Base-by-base conservation (phyloP, 2,113 vertebrate species). In the Bostrychus sinensis region DNA sequence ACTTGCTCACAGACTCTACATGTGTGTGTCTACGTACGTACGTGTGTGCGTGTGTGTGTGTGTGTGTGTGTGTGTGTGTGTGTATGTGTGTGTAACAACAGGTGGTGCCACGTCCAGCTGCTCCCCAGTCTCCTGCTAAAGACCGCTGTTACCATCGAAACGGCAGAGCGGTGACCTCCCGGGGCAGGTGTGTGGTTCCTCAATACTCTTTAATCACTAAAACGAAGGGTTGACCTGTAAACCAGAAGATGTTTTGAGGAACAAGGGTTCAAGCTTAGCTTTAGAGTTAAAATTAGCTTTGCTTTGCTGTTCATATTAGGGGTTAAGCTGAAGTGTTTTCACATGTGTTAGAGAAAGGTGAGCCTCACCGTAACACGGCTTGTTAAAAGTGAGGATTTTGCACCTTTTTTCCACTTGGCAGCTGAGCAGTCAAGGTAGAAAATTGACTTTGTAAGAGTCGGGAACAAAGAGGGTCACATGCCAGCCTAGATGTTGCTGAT, bases 141-240 rank as follows among this genome's bases (percentile, higher is more conserved):
- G n/a, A 23, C 62, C 54, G 61, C 42, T 20, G 66, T 34, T 72
- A n/a, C 72, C 68, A 61, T 75, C 72, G 72, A 11, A 71, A 75
- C 62, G 16, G 50, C 62, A 57, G 34, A 65, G 30, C 10, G 45
- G 1, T 26, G 30, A 60, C 23, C 61, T 65, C 42, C 22, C 56
- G 34, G 62, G 51, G 43, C 56, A 66, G 55, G 48, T 60, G 55
- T 20, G 48, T 17, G 48, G 17, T 32, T 36, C 12, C 30, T 56
- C 41, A 10, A 20, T 43, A 3, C 22, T 26, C 7, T 34, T 13
- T 46, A 28, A 25, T 28, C 48, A n/a, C 25, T 5, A 25, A n/a
- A 28, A 16, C 2, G 23, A 14, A 26, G 23, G 14, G 14, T 9
- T 51, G 25, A 48, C 45, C 45, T 14, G 45, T 14, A 4, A n/a